Percentiles rank a stretch among this genome's conserved stretches.
Conservation (phyloP, 1,140 invertebrate species). For the Dolichoris vasculosae region DNA sequence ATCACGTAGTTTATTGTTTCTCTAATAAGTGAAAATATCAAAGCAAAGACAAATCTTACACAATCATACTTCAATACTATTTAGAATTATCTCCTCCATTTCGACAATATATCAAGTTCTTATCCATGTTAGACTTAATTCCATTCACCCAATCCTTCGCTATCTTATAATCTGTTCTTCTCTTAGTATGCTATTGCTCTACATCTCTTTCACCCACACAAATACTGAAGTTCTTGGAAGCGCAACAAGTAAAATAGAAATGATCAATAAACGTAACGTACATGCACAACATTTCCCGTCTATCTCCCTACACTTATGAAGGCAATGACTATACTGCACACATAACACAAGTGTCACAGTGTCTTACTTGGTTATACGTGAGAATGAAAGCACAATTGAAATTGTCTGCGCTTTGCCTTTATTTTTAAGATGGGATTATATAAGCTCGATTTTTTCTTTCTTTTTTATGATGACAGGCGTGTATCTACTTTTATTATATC, state of each 20-base stretch:
- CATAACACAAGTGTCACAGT: not conserved
- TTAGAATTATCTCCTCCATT: not conserved
- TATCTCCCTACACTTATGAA: not conserved
- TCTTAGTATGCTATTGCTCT: not conserved
- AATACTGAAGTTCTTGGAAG: not conserved
- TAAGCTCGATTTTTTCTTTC: not conserved
- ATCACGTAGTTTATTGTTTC: not conserved
- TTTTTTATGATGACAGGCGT: slow-evolving; percentile 31
- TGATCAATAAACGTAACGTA: slow-evolving; percentile 61
- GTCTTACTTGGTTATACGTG: too few species aligned
- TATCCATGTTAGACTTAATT: slow-evolving; percentile 41
- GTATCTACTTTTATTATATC: slow-evolving; percentile 32
- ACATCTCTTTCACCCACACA: slow-evolving; percentile 39
- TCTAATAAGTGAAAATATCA: slow-evolving; percentile 25
- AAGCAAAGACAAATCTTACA: not conserved
- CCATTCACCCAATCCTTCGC: slow-evolving; percentile 3
- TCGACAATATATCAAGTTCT: not conserved
- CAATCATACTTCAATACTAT: slow-evolving; percentile 15
- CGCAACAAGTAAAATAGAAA: slow-evolving; percentile 64
- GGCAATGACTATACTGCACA: not conserved
- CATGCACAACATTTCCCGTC: not conserved
- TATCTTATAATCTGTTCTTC: not conserved
- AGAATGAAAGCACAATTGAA: not conserved
- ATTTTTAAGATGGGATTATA: not conserved
- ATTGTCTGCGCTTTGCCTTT: not conserved